Evolutionary conservation across 2,113 vertebrate genomes (phyloP), one percentile per base, ranked within the genome.

Genomic region (Rhea americana): DNA sequence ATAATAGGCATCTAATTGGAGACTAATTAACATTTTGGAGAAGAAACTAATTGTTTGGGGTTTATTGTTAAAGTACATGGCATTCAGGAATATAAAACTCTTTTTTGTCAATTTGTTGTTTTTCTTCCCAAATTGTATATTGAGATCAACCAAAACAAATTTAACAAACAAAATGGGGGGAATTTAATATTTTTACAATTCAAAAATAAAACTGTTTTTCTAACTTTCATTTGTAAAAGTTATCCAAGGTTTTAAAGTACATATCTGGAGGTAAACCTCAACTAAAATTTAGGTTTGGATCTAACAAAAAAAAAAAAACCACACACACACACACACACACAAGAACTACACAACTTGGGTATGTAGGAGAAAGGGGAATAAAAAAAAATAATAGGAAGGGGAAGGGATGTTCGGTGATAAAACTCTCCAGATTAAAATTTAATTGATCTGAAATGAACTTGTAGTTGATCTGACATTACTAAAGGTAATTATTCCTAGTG

Each of bases 331-430:
- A 50, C 20, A 19, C 48, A 51, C 10, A 51, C 50, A 51, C 22
- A 51, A 16, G 24, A 55, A 16, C 39, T 9, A 65, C 9, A 47
- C 4, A 5, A 28, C 1, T 0, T n/a, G 30, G 56, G 35, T 39
- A 55, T 13, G 37, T 18, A 0, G 0, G 18, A 11, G 59, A 78
- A 70, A 4, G 2, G 9, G 2, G 22, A 4, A 5, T 1, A 15
- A 4, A 3, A 32, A 79, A 51, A 53, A 51, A 3, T 26, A 73
- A 51, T 28, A 37, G 35, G 5, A 13, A 37, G 30, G 5, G 55
- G 17, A 13, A 28, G 26, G 28, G 55, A 24, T 37, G 4, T 66
- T 50, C 25, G n/a, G 51, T 66, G 25, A 76, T 19, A 55, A 77
- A 82, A 37, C 55, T 78, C 25, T 67, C 12, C 41, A 45, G 68